phyloP scores from a whole-genome alignment of 2,888 invertebrate species.

The Cynaeus angustus region DNA sequence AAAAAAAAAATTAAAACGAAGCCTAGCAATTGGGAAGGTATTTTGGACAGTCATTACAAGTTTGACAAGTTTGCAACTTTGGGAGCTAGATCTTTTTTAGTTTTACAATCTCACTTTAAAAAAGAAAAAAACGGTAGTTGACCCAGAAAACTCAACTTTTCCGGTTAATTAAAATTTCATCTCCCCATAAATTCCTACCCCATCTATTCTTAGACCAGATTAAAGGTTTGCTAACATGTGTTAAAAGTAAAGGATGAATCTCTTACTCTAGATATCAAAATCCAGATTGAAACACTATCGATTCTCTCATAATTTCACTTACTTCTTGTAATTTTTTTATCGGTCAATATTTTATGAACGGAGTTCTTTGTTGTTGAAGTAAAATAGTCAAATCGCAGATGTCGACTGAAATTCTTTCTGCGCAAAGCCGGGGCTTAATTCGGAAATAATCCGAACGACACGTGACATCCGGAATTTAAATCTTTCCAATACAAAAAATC shows the following conservation, averaged over 20 bases:
- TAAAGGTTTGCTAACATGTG: constrained; percentile 41
- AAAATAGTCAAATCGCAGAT: neutral
- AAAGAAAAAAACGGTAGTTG: neutral
- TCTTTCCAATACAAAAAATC: constrained; percentile 36
- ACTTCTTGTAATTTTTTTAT: too few relatives aligned
- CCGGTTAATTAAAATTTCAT: constrained; percentile 44
- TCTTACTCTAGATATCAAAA: constrained; percentile 39
- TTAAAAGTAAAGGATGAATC: constrained; percentile 31
- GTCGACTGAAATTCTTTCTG: neutral
- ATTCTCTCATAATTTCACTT: too few relatives aligned
- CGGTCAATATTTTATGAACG: too few relatives aligned
- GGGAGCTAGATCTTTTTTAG: too few relatives aligned
- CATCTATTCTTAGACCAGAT: constrained; percentile 44
- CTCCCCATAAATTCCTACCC: constrained; percentile 46
- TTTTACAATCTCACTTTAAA: too few relatives aligned
- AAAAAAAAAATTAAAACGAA: neutral
- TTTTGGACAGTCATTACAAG: too few relatives aligned
- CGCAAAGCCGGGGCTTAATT: constrained; percentile 2
- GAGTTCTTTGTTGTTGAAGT: too few relatives aligned
- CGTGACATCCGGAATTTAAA: constrained; percentile 35
- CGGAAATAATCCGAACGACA: constrained; percentile 24
- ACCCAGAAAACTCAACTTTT: constrained; percentile 1
- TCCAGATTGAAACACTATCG: too few relatives aligned
- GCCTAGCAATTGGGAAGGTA: too few relatives aligned
- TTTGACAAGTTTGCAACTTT: too few relatives aligned